Evolutionary conservation across 2,113 vertebrate species (phyloP).

Genomic region (Quiscalus mexicanus): DNA sequence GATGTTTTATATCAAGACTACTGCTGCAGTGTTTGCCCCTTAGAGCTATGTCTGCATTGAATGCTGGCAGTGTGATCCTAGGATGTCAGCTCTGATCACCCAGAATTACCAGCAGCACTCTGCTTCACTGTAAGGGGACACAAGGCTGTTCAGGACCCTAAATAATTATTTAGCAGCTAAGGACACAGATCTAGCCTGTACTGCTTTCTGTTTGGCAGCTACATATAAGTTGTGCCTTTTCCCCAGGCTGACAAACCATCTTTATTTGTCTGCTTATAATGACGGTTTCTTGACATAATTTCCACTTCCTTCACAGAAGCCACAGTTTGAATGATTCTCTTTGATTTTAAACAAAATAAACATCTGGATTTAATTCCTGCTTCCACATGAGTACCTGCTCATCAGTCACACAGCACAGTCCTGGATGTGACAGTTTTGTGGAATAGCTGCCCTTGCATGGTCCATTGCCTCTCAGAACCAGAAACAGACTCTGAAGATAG

Average conservation of each 20-base stretch:
- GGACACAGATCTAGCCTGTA: background rate
- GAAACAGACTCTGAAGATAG: background rate
- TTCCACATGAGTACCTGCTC: background rate
- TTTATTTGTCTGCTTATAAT: background rate
- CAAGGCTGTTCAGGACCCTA: background rate
- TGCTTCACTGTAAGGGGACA: background rate
- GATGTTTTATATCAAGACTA: background rate
- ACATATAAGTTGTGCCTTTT: background rate
- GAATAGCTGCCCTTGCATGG: background rate
- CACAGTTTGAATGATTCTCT: background rate
- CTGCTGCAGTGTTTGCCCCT: background rate
- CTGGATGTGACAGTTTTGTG: background rate
- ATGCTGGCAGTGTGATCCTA: background rate
- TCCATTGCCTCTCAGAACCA: background rate
- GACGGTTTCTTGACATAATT: background rate
- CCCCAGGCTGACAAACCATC: background rate
- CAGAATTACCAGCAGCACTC: background rate
- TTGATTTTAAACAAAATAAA: background rate
- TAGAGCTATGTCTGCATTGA: background rate
- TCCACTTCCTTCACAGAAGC: background rate
- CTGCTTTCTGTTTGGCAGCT: background rate
- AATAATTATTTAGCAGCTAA: background rate
- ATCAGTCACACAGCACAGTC: background rate
- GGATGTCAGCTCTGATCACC: background rate
- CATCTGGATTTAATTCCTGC: background rate